A percentile compares a stretch with the other conserved stretches of the same genome.
These are phyloP conservation scores for Neolamprologus sp. DNA, from an alignment of 2,113 vertebrate species.

Conservation along the genomic window DNA sequence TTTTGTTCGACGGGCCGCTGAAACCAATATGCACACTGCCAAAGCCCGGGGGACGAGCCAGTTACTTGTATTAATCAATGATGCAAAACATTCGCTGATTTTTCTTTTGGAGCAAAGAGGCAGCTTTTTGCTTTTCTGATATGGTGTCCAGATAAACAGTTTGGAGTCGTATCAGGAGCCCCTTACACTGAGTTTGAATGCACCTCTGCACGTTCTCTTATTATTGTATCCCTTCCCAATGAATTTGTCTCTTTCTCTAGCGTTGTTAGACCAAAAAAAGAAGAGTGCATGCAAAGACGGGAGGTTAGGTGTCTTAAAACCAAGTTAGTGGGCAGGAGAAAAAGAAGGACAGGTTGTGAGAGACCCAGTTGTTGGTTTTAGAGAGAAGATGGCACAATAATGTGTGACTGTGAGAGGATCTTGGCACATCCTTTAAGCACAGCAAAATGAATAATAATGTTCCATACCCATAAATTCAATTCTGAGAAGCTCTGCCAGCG, in stretches of 20 bases:
- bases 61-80: neutral
- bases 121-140: neutral
- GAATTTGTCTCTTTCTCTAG: neutral
- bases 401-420: constrained; percentile 70
- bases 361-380: constrained; percentile 59
- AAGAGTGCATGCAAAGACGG: constrained; percentile 44
- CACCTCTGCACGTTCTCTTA: neutral
- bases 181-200: neutral
- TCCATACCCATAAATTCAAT: constrained; percentile 99
- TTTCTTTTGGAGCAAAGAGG: neutral
- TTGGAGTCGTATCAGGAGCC: neutral
- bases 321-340: constrained; percentile 57
- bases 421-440: constrained; percentile 72
- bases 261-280: neutral
- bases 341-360: constrained; percentile 56
- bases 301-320: constrained; percentile 42
- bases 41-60: constrained; percentile 16
- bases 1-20: constrained; percentile 26
- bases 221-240: neutral
- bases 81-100: constrained; percentile 2
- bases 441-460: constrained; percentile 81
- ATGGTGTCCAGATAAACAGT: neutral
- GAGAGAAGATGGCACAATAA: constrained; percentile 63
- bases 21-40: constrained; percentile 14
- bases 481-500: constrained; percentile 98